These are phyloP conservation scores for Pipra filicauda DNA, from an alignment of 2,113 vertebrate species.

Conservation along the genomic window DNA sequence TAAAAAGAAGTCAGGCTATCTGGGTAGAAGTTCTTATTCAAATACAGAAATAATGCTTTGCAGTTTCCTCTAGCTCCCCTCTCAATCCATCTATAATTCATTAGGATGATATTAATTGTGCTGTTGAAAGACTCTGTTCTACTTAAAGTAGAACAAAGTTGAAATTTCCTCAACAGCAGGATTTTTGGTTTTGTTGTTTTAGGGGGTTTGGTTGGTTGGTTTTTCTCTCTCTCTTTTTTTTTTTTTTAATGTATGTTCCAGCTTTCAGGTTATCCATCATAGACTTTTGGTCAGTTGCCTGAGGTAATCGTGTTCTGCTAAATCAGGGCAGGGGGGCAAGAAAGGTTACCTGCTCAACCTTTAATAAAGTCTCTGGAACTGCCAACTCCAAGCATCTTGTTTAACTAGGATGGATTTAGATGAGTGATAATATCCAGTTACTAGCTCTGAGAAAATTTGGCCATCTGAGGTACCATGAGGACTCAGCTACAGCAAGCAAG, in stretches of 20 bases:
- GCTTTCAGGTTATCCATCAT: not conserved
- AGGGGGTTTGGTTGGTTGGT: too few species aligned
- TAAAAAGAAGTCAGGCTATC: not conserved
- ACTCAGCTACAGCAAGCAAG: conserved; percentile 14
- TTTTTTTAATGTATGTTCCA: not conserved
- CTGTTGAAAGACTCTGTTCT: not conserved
- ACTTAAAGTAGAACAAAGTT: not conserved
- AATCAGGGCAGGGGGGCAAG: not conserved
- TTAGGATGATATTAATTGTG: not conserved
- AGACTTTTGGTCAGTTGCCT: not conserved
- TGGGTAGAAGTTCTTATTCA: not conserved
- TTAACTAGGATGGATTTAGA: conserved; percentile 26
- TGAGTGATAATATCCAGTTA: conserved; percentile 31
- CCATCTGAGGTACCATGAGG: conserved; percentile 16
- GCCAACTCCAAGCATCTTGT: not conserved
- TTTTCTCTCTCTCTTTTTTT: not conserved
- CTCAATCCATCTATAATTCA: not conserved
- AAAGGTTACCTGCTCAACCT: not conserved
- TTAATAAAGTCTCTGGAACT: not conserved
- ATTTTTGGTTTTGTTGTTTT: not conserved
- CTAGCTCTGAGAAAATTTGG: conserved; percentile 42
- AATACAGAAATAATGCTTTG: not conserved
- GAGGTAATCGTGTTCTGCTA: not conserved
- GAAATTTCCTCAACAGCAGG: not conserved
- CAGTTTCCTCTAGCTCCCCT: not conserved